phyloP scores from a whole-genome alignment of 2,113 vertebrate genomes.

The Myocastor coypus region DNA sequence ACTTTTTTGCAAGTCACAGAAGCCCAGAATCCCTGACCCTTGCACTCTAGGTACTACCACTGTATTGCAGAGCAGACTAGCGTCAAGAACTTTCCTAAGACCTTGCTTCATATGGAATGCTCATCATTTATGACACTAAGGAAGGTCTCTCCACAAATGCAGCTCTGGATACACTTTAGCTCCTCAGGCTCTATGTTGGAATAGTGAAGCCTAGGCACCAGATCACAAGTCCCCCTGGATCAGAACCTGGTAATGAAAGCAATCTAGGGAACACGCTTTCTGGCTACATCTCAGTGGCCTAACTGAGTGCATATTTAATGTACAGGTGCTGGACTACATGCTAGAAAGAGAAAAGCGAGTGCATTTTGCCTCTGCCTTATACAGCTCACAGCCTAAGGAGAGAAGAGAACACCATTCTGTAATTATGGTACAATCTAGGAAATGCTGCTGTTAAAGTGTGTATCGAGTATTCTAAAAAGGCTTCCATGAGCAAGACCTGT shows the following conservation, averaged over 20 bases:
- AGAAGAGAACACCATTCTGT: not conserved
- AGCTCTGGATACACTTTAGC: not conserved
- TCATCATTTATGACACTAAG: constrained; percentile 1
- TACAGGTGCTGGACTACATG: not conserved
- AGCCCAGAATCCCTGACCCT: not conserved
- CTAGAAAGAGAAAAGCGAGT: not conserved
- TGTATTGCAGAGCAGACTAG: not conserved
- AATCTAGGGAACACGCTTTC: not conserved
- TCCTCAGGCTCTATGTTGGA: not conserved
- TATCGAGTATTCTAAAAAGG: constrained; percentile 2
- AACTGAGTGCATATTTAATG: not conserved
- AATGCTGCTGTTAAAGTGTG: not conserved
- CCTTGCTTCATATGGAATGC: not conserved
- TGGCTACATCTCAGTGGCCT: not conserved
- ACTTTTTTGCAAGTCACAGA: not conserved
- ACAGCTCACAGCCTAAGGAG: not conserved
- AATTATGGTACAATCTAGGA: constrained; percentile 10
- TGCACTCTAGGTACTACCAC: not conserved
- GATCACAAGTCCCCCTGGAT: not conserved
- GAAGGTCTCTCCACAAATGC: not conserved
- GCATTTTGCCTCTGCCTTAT: not conserved
- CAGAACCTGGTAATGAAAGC: not conserved
- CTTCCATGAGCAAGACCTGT: not conserved
- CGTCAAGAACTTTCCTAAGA: not conserved
- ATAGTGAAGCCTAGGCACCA: not conserved